Evolutionary conservation across 2,797 vertebrate genomes (phyloP).

Genomic region (Rallus crepitans): DNA sequence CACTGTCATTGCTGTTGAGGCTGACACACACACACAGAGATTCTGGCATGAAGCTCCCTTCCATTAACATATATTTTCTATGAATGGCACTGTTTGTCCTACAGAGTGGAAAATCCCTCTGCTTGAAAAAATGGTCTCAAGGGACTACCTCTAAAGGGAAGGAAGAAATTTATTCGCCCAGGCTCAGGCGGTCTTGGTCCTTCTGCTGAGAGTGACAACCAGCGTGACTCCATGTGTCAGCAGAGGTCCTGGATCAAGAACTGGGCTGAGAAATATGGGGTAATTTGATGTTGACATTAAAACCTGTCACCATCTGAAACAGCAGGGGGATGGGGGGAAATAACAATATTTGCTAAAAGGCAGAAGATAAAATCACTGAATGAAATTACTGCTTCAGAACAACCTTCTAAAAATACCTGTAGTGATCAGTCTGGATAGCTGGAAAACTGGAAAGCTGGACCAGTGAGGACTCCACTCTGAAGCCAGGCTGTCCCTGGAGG

Average conservation of each 20-base stretch:
- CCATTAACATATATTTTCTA: slow-evolving; percentile 68
- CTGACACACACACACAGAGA: not conserved
- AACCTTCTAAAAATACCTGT: slow-evolving; percentile 64
- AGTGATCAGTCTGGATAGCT: slow-evolving; percentile 22
- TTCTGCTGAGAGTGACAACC: slow-evolving; percentile 42
- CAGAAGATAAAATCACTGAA: slow-evolving; percentile 52
- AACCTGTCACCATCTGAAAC: slow-evolving; percentile 57
- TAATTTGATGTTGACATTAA: slow-evolving; percentile 71
- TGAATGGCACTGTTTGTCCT: slow-evolving; percentile 62
- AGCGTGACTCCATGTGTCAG: slow-evolving; percentile 15
- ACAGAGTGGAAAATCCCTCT: slow-evolving; percentile 64
- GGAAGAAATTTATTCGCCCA: slow-evolving; percentile 50
- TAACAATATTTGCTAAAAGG: slow-evolving; percentile 63
- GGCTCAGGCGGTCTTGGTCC: slow-evolving; percentile 30
- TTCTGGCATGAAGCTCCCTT: slow-evolving; percentile 48
- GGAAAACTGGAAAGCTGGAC: not conserved
- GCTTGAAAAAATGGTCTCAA: slow-evolving; percentile 17
- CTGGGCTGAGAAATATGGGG: slow-evolving; percentile 52
- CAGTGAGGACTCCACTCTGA: not conserved
- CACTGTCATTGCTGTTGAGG: slow-evolving; percentile 47
- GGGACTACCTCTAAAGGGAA: slow-evolving; percentile 43
- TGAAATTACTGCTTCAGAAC: slow-evolving; percentile 41
- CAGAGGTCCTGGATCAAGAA: slow-evolving; percentile 52
- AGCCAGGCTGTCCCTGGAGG: slow-evolving; percentile 10
- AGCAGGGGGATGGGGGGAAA: not conserved